Evolutionary conservation across 2,797 vertebrate species (phyloP).

Genomic region (Lepilemur ruficaudatus): DNA sequence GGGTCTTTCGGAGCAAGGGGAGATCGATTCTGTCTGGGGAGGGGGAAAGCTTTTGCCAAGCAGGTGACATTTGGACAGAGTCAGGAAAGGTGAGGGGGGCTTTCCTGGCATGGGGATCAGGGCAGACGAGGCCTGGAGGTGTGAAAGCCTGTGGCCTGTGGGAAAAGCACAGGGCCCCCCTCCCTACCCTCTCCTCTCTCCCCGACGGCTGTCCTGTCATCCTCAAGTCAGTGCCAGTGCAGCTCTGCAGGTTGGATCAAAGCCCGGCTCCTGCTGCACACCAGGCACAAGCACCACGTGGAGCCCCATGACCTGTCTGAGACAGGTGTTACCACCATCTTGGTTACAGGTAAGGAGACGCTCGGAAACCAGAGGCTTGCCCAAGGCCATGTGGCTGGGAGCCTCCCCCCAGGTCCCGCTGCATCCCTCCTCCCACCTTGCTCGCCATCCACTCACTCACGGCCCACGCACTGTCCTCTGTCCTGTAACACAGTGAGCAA

Average conservation of each 20-base stretch:
- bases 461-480: neutral
- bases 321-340: neutral
- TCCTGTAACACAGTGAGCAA: neutral
- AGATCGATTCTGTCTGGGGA: neutral
- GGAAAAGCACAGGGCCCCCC: too few relatives aligned
- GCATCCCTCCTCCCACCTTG: neutral
- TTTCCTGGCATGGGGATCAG: neutral
- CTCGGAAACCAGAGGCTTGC: neutral
- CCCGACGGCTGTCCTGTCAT: neutral
- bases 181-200: fast-evolving
- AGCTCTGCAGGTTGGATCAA: neutral
- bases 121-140: neutral
- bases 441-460: neutral
- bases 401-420: neutral
- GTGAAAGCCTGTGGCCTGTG: neutral
- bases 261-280: neutral
- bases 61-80: neutral
- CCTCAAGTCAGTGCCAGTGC: neutral
- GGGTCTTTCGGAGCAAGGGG: neutral
- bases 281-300: neutral
- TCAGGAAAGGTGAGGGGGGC: too few relatives aligned
- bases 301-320: neutral
- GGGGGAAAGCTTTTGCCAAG: neutral
- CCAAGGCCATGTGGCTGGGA: neutral
- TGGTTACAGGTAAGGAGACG: neutral